A percentile compares a stretch with the other conserved stretches of the same genome.
phyloP scores from a whole-genome alignment of 2,888 invertebrate genomes.

The Athripsodes cinereus region DNA sequence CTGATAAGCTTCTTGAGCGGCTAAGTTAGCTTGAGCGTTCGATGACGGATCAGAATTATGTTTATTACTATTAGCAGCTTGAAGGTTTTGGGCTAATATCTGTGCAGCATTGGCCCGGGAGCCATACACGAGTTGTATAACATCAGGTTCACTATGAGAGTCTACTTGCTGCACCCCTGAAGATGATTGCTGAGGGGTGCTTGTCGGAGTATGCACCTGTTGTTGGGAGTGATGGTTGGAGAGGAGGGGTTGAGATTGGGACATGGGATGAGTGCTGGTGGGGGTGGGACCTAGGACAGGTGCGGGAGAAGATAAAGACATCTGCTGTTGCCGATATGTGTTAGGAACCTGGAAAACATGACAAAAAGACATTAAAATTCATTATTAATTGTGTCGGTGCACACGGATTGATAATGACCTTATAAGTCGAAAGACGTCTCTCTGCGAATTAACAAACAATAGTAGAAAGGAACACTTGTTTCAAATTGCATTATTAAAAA shows the following conservation, averaged over 20 bases:
- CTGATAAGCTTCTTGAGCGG: conserved; percentile 11
- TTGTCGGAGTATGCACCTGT: conserved; percentile 7
- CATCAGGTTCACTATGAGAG: conserved; percentile 25
- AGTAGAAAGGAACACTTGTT: too few relatives aligned
- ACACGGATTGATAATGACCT: too few relatives aligned
- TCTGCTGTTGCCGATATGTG: conserved; percentile 39
- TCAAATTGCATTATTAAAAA: too few relatives aligned
- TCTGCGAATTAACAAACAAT: too few relatives aligned
- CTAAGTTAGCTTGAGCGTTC: conserved; percentile 9
- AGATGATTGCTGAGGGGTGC: background rate
- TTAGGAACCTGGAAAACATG: conserved; percentile 15
- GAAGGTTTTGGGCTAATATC: background rate
- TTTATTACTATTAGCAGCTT: conserved; percentile 5
- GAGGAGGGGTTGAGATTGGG: conserved; percentile 40
- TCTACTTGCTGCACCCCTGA: background rate
- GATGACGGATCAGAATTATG: background rate
- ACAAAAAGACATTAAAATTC: too few relatives aligned
- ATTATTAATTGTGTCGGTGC: background rate
- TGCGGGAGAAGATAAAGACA: conserved; percentile 43
- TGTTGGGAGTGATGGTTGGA: conserved; percentile 6
- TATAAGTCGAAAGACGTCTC: too few relatives aligned
- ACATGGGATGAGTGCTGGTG: conserved; percentile 36
- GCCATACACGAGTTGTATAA: conserved; percentile 26
- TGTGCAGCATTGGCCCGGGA: conserved; percentile 3
- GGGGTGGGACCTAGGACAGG: conserved; percentile 29